Evolutionary conservation across 2,113 vertebrate species (phyloP).

Genomic region (Limanda limanda): DNA sequence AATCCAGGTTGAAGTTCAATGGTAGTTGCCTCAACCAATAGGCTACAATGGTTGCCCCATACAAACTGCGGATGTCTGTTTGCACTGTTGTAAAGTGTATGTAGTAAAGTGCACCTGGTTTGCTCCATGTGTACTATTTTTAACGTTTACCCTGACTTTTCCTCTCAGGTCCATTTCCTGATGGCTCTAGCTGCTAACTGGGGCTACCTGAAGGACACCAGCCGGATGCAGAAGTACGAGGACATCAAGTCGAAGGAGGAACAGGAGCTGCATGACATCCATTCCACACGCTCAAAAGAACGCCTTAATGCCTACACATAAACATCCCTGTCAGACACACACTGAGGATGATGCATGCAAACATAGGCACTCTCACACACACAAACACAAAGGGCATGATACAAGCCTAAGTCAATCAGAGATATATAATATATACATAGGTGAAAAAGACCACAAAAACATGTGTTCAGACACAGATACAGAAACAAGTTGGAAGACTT

Average conservation of each 20-base stretch:
- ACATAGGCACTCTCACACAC: slow-evolving; percentile 64
- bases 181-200: slow-evolving; percentile 99
- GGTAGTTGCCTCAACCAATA: too few species aligned
- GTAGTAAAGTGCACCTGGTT: background rate
- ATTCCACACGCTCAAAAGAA: slow-evolving; percentile 99
- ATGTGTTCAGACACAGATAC: slow-evolving; percentile 31
- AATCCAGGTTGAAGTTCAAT: too few species aligned
- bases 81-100: too few species aligned
- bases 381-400: slow-evolving; percentile 31
- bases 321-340: slow-evolving; percentile 82
- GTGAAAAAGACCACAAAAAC: background rate
- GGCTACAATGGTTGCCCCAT: too few species aligned
- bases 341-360: slow-evolving; percentile 61
- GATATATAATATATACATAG: background rate
- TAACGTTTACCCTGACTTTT: too few species aligned
- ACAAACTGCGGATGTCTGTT: too few species aligned
- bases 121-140: background rate
- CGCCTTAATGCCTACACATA: slow-evolving; percentile 99
- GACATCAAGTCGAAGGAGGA: slow-evolving; percentile 99
- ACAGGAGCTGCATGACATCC: slow-evolving; percentile 98
- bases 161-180: slow-evolving; percentile 92
- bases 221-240: slow-evolving; percentile 98
- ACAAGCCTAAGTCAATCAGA: background rate
- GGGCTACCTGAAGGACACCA: slow-evolving; percentile 98
- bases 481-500: slow-evolving; percentile 56